Conservation (phyloP, 23 tunicate genomes). For the Styela plicata region DNA sequence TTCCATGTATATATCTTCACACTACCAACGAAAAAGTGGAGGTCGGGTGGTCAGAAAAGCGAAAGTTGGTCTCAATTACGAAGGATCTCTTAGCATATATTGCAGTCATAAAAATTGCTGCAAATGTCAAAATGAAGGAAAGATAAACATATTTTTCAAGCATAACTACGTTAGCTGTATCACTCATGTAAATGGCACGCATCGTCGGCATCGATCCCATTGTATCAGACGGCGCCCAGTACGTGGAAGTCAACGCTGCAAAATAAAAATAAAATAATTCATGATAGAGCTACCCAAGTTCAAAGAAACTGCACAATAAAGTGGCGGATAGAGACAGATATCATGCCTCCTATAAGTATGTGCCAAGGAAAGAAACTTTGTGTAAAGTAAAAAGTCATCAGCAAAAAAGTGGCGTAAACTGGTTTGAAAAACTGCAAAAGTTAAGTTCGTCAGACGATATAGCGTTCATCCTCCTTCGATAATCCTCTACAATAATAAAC, state of each 20-base stretch:
- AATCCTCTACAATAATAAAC: slow-evolving; percentile 14
- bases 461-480: neutral
- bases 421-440: neutral
- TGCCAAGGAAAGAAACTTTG: slow-evolving; percentile 10
- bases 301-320: neutral
- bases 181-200: neutral
- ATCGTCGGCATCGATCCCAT: neutral
- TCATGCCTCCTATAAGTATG: slow-evolving; percentile 12
- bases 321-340: slow-evolving; percentile 14
- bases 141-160: neutral
- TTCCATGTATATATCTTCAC: neutral
- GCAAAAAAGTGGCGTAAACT: neutral
- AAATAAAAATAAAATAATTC: neutral
- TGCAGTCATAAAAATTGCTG: neutral
- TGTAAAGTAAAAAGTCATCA: neutral
- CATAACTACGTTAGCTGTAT: neutral
- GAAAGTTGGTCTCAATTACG: neutral
- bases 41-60: neutral
- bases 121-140: neutral
- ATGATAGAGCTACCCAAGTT: neutral
- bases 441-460: neutral
- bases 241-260: neutral
- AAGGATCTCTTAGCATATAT: neutral
- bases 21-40: neutral
- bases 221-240: neutral